Evolutionary conservation across 2,113 vertebrate genomes (phyloP).

Genomic region (Albula goreensis): DNA sequence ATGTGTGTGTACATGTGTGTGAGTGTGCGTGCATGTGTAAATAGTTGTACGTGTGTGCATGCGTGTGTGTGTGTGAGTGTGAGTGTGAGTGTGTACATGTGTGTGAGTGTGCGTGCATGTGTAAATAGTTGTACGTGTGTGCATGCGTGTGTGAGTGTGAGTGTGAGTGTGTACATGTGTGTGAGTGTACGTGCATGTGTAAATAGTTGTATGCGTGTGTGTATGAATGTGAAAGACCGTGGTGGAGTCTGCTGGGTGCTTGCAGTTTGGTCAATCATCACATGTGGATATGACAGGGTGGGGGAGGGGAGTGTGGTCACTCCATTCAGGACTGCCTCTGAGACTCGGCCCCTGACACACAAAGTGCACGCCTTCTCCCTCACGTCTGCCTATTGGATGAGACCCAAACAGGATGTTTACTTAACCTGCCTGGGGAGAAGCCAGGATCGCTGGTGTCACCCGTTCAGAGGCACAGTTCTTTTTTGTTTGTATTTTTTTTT

Average conservation of each 20-base stretch:
- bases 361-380: not conserved
- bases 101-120: not conserved
- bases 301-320: not conserved
- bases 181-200: not conserved
- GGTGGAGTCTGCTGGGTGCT: not conserved
- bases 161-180: too few species aligned
- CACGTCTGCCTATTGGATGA: not conserved
- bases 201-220: not conserved
- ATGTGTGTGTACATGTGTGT: too few species aligned
- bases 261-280: not conserved
- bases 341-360: not conserved
- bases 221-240: not conserved
- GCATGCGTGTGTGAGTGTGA: too few species aligned
- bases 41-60: not conserved
- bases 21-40: not conserved
- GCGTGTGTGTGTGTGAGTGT: too few species aligned
- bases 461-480: not conserved
- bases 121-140: not conserved
- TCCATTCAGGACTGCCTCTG: not conserved
- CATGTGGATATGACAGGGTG: not conserved
- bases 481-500: not conserved
- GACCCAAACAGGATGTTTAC: constrained; percentile 2
- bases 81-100: too few species aligned
- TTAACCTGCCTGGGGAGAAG: not conserved
- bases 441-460: not conserved